Evolutionary conservation across 2,797 vertebrate species (phyloP), one percentile per base, ranked within the genome.

Genomic region (Threskiornis aethiopicus): DNA sequence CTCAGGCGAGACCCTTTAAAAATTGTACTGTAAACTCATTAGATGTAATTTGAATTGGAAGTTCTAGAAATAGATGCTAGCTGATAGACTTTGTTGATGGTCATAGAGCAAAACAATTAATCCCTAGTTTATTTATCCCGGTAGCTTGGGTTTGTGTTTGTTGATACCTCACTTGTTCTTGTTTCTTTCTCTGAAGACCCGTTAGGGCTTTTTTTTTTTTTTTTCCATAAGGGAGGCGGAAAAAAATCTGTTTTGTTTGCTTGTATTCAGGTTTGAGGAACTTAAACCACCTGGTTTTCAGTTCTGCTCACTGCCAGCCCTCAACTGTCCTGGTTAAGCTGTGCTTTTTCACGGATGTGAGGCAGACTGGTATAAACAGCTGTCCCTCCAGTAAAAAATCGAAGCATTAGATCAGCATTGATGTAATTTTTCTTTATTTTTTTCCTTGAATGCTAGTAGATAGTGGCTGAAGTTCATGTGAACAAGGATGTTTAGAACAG

Each of bases 11-110:
- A 95, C 93, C 82, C 83, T 96, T 91, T 96, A 92, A 85, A 66
- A 93, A 96, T 91, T 87, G 54, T 73, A 94, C 82, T 89, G 55
- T 96, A 97, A 95, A 96, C 96, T 96, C 84, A 91, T 95, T 95
- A 95, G 73, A 18, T 84, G 85, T 87, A 84, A 94, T 97, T 94
- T 96, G 81, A 89, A 85, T 78, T 94, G 86, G 86, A 93, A 80
- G 73, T 83, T 96, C 94, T 96, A 96, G 86, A 89, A 89, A 92
- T 93, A 89, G 57, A 80, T 87, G 51, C 47, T 91, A 92, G 87
- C 7, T 8, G 57, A 83, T 96, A 90, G 91, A 86, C 80, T 96
- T 96, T 89, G 82, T 92, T 87, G 89, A 73, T 81, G 71, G 89
- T 76, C 92, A 88, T 42, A 93, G 78, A 89, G 66, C 44, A 96